Conservation (phyloP, 2,797 vertebrate species). For the Epinephelus malabaricus region DNA sequence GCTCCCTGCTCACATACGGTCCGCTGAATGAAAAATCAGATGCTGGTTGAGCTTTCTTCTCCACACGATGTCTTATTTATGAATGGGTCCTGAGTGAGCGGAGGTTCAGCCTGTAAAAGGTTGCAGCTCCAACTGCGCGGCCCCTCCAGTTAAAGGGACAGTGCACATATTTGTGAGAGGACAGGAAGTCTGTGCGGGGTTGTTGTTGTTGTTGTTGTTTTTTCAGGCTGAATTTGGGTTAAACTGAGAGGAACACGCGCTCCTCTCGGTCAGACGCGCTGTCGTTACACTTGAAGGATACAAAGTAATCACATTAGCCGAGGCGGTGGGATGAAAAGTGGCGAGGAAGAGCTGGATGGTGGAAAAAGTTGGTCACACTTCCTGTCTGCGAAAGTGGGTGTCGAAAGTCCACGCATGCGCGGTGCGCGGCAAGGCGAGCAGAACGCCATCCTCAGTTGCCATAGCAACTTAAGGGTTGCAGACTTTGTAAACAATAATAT, state of each 20-base stretch:
- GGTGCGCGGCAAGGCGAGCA: neutral
- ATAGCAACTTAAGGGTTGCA: slow-evolving; percentile 29
- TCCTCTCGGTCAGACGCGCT: neutral
- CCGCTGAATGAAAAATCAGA: slow-evolving; percentile 47
- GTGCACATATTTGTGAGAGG: slow-evolving; percentile 25
- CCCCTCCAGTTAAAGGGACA: slow-evolving; percentile 87
- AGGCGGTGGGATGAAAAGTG: neutral
- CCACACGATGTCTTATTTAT: slow-evolving; percentile 86
- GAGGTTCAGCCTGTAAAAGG: slow-evolving; percentile 71
- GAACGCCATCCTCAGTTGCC: slow-evolving; percentile 61
- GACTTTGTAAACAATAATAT: neutral
- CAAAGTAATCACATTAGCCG: neutral
- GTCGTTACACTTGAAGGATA: rapidly evolving
- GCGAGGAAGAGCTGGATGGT: slow-evolving; percentile 25
- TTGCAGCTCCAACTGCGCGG: slow-evolving; percentile 34
- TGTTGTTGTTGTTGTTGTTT: too few relatives aligned
- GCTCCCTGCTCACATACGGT: slow-evolving; percentile 56
- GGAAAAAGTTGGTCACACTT: slow-evolving; percentile 77
- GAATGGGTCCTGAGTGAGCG: slow-evolving; percentile 87
- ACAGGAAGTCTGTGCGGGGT: neutral
- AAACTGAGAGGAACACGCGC: neutral
- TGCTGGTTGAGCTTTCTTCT: slow-evolving; percentile 56
- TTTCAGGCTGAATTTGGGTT: neutral
- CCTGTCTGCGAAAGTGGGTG: slow-evolving; percentile 64
- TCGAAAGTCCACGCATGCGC: slow-evolving; percentile 66